Evolutionary conservation across 2,888 invertebrate genomes (phyloP).

Genomic region (Embidobia sp.): DNA sequence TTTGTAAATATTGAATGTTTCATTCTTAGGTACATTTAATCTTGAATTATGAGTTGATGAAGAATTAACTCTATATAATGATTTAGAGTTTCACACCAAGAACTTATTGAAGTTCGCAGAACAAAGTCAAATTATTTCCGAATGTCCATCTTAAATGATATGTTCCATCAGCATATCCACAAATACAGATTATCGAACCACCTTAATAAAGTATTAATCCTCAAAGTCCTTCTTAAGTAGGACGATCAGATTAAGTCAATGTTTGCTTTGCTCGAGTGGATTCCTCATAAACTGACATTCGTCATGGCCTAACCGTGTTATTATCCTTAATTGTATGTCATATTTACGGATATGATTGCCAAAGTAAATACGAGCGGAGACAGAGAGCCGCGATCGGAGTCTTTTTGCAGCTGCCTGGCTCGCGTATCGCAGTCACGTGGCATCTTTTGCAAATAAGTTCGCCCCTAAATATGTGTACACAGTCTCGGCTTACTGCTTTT

Average conservation of each 20-base stretch:
- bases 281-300: slow-evolving; percentile 46
- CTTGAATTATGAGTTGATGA: too few relatives aligned
- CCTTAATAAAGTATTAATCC: slow-evolving; percentile 11
- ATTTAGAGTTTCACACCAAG: too few relatives aligned
- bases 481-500: slow-evolving; percentile 74
- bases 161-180: too few relatives aligned
- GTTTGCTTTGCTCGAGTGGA: slow-evolving; percentile 10
- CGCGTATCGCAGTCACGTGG: slow-evolving; percentile 72
- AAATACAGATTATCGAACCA: too few relatives aligned
- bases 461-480: slow-evolving; percentile 68
- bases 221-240: background rate
- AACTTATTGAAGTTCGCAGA: too few relatives aligned
- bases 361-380: slow-evolving; percentile 45
- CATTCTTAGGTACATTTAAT: too few relatives aligned
- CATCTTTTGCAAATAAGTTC: slow-evolving; percentile 70
- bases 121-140: too few relatives aligned
- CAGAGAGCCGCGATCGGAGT: slow-evolving; percentile 51
- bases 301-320: slow-evolving; percentile 46
- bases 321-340: slow-evolving; percentile 40
- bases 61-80: too few relatives aligned
- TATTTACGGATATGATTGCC: slow-evolving; percentile 66
- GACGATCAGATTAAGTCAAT: slow-evolving; percentile 23
- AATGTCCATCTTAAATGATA: too few relatives aligned
- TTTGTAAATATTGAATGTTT: too few relatives aligned
- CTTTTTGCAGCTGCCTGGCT: slow-evolving; percentile 75